Evolutionary conservation across 2,888 invertebrate species (phyloP), one percentile per base, ranked within the genome.

Genomic region (Clivina fossor): DNA sequence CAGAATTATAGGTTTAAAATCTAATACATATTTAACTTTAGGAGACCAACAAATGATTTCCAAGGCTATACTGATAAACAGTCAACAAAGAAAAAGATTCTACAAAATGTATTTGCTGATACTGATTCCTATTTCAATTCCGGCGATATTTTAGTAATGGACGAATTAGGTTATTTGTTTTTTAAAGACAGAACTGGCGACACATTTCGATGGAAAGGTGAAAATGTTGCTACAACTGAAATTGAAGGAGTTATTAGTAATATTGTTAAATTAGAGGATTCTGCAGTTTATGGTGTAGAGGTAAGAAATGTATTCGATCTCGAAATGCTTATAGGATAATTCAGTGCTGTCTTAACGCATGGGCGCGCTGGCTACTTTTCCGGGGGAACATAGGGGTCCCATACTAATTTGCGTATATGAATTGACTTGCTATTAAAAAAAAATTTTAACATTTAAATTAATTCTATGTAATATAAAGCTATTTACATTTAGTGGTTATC

Each of bases 211-310:
- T 95, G 94, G 94, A 88, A 92, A 70, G 97, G 98, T 9, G 97
- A 99, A 78, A 98, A 98, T 71, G 95, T 98, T 1, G 89, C 96
- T 55, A 97, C 97, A 1, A 86, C 89, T 0, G 98, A 98, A 77
- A 92, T 98, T 15, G 97, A 98, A 76, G 88, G 88, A 50, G 86
- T 92, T 7, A 81, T 97, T 61, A 89, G 88, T 58, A 88, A 88
- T 53, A 79, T 86, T 22, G 76, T 90, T 44, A 82, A 82, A 1
- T 79, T 92, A 57, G 82, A 83, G 58, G 73, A 74, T 62, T 88
- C 87, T 59, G 87, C 88, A 2, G 95, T 94, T 0, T 97, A 93
- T 69, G 97, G 97, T 1, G 94, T 97, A 1, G 86, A 92, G 75
- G 89, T 96, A 68, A 76, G 74, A 72, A 47, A n/a, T n/a, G n/a